phyloP scores from a whole-genome alignment of 2,797 vertebrate species.

The Dryobates pubescens region DNA sequence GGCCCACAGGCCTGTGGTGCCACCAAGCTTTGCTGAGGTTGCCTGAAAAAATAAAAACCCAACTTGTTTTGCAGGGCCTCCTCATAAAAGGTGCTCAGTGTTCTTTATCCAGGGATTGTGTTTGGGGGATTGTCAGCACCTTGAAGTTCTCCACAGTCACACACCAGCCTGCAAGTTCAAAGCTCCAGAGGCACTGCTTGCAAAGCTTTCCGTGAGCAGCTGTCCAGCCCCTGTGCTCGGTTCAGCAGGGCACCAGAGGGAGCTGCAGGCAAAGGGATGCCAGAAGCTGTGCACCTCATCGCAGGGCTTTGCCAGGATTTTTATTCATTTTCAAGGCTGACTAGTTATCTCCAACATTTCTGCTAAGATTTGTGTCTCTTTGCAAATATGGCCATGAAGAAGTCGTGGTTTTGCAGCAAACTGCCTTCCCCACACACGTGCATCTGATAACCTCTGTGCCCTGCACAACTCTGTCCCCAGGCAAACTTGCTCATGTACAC shows the following conservation, averaged over 20 bases:
- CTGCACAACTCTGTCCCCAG: not conserved
- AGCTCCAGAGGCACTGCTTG: not conserved
- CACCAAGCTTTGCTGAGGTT: not conserved
- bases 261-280: not conserved
- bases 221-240: not conserved
- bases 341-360: not conserved
- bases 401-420: not conserved
- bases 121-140: not conserved
- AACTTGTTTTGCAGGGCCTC: not conserved
- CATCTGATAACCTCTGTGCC: not conserved
- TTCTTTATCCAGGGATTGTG: not conserved
- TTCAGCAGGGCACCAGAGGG: not conserved
- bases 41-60: not conserved
- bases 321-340: not conserved
- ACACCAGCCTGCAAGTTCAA: not conserved
- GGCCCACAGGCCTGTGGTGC: not conserved
- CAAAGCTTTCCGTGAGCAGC: not conserved
- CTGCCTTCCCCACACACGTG: not conserved
- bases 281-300: not conserved
- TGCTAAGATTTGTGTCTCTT: not conserved
- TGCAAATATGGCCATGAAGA: not conserved
- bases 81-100: not conserved
- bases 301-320: fast-evolving
- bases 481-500: not conserved
- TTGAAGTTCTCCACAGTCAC: not conserved